Conservation (phyloP, 2,797 vertebrate species). For the Helicolenus hilgendorfi region DNA sequence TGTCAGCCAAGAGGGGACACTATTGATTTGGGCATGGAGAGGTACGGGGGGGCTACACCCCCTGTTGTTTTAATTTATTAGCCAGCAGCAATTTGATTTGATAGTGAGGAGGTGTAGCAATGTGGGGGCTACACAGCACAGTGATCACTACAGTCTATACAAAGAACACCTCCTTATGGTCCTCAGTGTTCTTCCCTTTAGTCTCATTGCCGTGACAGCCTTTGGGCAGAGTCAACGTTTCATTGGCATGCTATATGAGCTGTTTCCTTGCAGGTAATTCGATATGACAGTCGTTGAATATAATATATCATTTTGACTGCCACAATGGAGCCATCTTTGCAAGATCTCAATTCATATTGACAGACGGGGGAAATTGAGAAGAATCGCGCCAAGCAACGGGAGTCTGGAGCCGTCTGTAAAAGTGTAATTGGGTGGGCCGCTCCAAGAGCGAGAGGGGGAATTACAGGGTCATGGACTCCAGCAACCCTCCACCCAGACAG, state of each 20-base stretch:
- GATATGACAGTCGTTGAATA: conserved; percentile 73
- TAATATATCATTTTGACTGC: conserved; percentile 77
- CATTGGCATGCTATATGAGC: conserved; percentile 67
- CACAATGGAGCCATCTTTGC: conserved; percentile 61
- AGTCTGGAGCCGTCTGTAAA: conserved; percentile 63
- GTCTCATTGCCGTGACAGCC: conserved; percentile 55
- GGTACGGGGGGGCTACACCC: conserved; percentile 12
- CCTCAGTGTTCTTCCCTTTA: conserved; percentile 53
- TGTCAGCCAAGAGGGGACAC: conserved; percentile 79
- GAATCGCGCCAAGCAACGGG: conserved; percentile 54
- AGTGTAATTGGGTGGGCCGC: conserved; percentile 70
- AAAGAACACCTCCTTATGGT: conserved; percentile 43
- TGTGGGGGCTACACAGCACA: conserved; percentile 16
- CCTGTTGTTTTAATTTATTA: conserved; percentile 84
- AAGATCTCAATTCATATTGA: conserved; percentile 77
- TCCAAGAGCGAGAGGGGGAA: conserved; percentile 49
- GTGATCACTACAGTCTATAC: conserved; percentile 30
- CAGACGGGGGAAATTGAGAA: conserved; percentile 69
- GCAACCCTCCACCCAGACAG: conserved; percentile 60
- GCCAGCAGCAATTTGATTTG: conserved; percentile 66
- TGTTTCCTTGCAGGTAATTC: conserved; percentile 75
- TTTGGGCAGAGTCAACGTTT: conserved; percentile 51
- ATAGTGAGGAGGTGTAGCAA: conserved; percentile 54
- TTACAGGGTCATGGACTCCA: conserved; percentile 74
- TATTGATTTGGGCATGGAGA: conserved; percentile 79